These are phyloP conservation scores for Drosophila orena DNA, from an alignment of 1,140 invertebrate species.

Conservation along the genomic window DNA sequence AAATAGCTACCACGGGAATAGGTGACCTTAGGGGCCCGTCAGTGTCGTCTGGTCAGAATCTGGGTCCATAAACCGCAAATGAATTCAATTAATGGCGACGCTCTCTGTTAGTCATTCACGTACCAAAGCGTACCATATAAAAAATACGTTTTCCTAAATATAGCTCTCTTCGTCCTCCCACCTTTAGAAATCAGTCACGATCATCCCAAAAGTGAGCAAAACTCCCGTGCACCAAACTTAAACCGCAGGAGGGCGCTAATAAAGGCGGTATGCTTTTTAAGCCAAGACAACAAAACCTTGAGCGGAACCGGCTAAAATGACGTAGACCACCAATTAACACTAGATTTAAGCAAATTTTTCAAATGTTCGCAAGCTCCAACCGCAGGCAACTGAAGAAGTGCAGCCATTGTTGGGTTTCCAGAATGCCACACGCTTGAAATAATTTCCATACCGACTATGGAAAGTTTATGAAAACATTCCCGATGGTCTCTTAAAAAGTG, in stretches of 20 bases:
- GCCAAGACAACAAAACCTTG: conserved; percentile 47
- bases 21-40: conserved; percentile 21
- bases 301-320: conserved; percentile 56
- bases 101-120: conserved; percentile 33
- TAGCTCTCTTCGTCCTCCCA: conserved; percentile 53
- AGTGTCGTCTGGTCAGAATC: not conserved
- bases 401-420: not conserved
- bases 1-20: not conserved
- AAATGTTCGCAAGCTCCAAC: conserved; percentile 32
- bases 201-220: conserved; percentile 5
- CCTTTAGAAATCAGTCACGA: conserved; percentile 67
- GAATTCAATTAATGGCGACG: conserved; percentile 14
- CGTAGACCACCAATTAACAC: conserved; percentile 67
- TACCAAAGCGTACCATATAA: conserved; percentile 49
- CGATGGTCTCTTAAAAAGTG: not conserved
- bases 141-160: conserved; percentile 42
- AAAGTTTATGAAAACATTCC: not conserved
- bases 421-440: not conserved
- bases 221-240: conserved; percentile 42
- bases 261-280: conserved; percentile 14
- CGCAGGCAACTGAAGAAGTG: conserved; percentile 13
- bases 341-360: conserved; percentile 14
- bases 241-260: conserved; percentile 70
- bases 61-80: conserved; percentile 12
- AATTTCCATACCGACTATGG: not conserved